These are phyloP conservation scores for Nudaria mundana DNA, from an alignment of 2,888 invertebrate species.

Conservation along the genomic window DNA sequence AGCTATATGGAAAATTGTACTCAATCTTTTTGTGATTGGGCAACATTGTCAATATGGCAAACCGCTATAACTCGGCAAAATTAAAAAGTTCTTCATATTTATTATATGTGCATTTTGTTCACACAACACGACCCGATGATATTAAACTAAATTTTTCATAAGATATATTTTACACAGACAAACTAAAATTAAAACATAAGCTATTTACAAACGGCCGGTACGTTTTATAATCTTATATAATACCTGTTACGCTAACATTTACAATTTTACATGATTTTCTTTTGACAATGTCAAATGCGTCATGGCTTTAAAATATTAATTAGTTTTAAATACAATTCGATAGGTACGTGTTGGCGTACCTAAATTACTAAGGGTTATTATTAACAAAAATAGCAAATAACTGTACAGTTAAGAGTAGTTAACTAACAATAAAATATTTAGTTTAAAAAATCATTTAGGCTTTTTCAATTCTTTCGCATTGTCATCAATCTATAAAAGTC, in stretches of 20 bases:
- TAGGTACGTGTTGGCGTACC: constrained; percentile 33
- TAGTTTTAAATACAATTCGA: constrained; percentile 11
- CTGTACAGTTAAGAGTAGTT: constrained; percentile 32
- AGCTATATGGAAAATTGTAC: constrained; percentile 17
- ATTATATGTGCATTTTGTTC: constrained; percentile 2
- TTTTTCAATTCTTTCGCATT: constrained; percentile 4
- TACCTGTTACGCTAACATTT: constrained; percentile 62
- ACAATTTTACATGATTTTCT: constrained; percentile 62
- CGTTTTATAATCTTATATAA: constrained; percentile 42
- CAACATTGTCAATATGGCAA: constrained; percentile 9
- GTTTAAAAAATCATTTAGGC: constrained; percentile 26
- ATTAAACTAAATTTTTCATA: constrained; percentile 21
- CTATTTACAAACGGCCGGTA: constrained; percentile 74
- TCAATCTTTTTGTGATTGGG: constrained; percentile 6
- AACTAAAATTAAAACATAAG: constrained; percentile 43
- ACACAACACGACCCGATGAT: constrained; percentile 8
- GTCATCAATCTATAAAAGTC: constrained; percentile 8
- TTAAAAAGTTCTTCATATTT: background rate
- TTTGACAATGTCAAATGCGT: constrained; percentile 33
- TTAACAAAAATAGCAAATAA: constrained; percentile 19
- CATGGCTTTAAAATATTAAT: constrained; percentile 27
- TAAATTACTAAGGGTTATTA: constrained; percentile 22
- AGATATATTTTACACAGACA: constrained; percentile 34
- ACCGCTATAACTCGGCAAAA: constrained; percentile 3
- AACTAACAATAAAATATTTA: constrained; percentile 31